A percentile compares a stretch with the other conserved stretches of the same genome.
Conservation (phyloP, 1,140 invertebrate species). For the Sycophila sp. region DNA sequence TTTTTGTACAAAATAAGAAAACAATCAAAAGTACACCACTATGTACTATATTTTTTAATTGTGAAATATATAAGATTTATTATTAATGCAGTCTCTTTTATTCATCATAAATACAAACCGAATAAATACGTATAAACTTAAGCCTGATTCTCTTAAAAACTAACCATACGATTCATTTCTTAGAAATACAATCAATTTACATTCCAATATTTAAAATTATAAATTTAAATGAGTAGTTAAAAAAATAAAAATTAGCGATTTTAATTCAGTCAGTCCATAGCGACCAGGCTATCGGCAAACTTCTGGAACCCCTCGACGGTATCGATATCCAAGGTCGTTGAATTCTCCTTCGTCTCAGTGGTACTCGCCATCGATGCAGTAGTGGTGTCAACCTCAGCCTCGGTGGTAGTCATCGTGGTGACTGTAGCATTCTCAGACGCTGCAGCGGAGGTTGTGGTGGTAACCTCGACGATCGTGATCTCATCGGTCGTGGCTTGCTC, state of each 20-base stretch:
- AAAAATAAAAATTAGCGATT: too few species aligned
- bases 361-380: not conserved
- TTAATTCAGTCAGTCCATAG: conserved; percentile 42
- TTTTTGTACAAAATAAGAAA: conserved; percentile 29
- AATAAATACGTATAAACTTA: too few species aligned
- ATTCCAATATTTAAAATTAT: not conserved
- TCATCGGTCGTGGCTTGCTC: not conserved
- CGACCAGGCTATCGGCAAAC: conserved; percentile 47
- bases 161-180: too few species aligned
- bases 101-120: not conserved
- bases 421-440: not conserved
- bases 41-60: conserved; percentile 35
- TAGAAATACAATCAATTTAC: not conserved
- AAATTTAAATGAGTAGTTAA: not conserved
- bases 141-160: too few species aligned
- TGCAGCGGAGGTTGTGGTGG: not conserved
- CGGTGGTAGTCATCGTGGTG: not conserved
- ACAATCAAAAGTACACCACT: conserved; percentile 14
- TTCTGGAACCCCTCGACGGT: conserved; percentile 48
- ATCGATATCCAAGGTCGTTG: conserved; percentile 39
- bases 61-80: conserved; percentile 37
- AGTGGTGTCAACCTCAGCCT: too few species aligned
- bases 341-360: conserved; percentile 6
- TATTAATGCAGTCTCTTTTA: conserved; percentile 15
- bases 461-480: not conserved